Conservation (phyloP, 2,113 vertebrate genomes). For the Antigone vipio region DNA sequence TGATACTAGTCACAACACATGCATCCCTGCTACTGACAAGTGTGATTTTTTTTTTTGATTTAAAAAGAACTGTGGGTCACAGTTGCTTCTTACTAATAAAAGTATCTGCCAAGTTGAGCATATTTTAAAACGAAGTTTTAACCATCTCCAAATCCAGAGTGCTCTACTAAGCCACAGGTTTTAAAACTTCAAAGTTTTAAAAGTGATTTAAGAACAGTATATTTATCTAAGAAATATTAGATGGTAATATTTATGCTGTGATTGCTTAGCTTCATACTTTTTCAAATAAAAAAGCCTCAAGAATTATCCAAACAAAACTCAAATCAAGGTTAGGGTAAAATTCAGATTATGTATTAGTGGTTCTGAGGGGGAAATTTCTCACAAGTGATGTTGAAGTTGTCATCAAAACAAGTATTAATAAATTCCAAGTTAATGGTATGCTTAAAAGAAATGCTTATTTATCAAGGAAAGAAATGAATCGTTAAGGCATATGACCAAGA, state of each 20-base stretch:
- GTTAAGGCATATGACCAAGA: neutral
- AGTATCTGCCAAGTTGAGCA: rapidly evolving
- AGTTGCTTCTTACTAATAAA: neutral
- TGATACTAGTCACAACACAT: neutral
- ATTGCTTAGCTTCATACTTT: neutral
- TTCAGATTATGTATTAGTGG: neutral
- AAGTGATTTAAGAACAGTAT: neutral
- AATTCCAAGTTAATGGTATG: neutral
- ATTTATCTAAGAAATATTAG: neutral
- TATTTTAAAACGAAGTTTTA: neutral
- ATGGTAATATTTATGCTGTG: neutral
- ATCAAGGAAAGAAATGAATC: neutral
- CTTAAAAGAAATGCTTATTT: neutral
- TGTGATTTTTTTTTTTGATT: neutral
- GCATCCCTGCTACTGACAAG: neutral
- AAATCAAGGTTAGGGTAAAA: neutral
- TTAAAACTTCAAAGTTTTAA: neutral
- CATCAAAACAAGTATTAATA: neutral
- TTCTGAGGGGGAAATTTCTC: neutral
- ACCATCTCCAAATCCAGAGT: neutral
- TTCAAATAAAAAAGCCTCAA: neutral
- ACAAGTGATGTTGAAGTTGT: neutral
- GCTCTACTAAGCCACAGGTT: neutral
- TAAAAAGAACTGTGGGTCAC: neutral
- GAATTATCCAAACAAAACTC: neutral